Percentiles rank a stretch among this genome's conserved stretches.
These are phyloP conservation scores for Tupiocoris notatus DNA, from an alignment of 2,888 invertebrate genomes.

Conservation along the genomic window DNA sequence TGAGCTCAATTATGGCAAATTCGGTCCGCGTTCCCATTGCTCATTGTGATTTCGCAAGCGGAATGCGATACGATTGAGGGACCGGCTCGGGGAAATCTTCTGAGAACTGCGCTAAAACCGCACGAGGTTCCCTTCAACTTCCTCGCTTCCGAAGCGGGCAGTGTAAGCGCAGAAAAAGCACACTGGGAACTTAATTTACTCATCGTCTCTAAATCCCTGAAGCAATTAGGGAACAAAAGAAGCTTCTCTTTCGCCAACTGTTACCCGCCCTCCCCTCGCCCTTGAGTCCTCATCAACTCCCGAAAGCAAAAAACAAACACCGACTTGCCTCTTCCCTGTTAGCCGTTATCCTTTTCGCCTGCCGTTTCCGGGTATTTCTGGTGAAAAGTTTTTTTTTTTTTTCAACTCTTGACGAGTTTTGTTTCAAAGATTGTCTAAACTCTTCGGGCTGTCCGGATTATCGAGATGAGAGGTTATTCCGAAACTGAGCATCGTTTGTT, in stretches of 20 bases:
- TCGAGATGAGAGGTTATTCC: background rate
- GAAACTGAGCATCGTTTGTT: no score
- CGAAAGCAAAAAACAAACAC: constrained; percentile 9
- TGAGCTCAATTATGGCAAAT: background rate
- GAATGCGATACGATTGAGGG: background rate
- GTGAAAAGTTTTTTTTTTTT: background rate
- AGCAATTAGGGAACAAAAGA: constrained; percentile 41
- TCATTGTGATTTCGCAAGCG: background rate
- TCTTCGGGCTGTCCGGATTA: background rate
- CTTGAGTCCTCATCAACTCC: constrained; percentile 5
- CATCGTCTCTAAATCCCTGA: constrained; percentile 41
- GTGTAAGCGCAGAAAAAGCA: constrained; percentile 2
- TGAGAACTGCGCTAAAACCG: background rate
- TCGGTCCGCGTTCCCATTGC: background rate
- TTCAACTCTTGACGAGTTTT: background rate
- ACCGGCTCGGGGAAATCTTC: background rate
- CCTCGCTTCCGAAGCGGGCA: background rate
- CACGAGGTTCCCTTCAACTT: background rate
- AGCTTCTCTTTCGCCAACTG: constrained; percentile 39
- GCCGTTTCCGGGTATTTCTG: background rate
- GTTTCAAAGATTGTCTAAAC: background rate
- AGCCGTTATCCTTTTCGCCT: background rate
- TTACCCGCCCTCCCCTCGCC: constrained; percentile 20
- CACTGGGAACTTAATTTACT: constrained; percentile 34
- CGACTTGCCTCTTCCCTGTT: background rate